Conservation (phyloP, 1,140 invertebrate genomes). For the Drosophila lini region DNA sequence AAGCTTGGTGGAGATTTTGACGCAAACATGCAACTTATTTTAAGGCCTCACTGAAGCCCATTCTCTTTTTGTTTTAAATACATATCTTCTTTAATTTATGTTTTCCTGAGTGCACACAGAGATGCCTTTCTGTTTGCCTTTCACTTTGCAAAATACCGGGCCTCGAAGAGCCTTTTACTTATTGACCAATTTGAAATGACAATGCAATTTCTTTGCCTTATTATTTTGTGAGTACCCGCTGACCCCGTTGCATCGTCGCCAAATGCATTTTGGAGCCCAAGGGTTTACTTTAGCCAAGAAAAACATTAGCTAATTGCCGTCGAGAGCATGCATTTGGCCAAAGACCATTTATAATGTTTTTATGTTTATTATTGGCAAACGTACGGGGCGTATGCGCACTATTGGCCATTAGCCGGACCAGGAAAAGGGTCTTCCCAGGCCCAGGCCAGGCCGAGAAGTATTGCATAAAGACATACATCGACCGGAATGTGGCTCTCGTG, state of each 20-base stretch:
- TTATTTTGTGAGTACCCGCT: conserved; percentile 18
- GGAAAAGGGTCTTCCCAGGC: conserved; percentile 18
- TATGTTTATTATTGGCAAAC: conserved; percentile 29
- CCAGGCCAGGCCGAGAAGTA: conserved; percentile 25
- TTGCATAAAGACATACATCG: conserved; percentile 55
- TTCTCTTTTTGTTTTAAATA: conserved; percentile 3
- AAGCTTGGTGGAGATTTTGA: neutral
- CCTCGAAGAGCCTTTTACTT: conserved; percentile 47
- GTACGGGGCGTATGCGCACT: conserved; percentile 38
- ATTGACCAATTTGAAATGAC: conserved; percentile 64
- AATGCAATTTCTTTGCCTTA: conserved; percentile 58
- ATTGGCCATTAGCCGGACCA: conserved; percentile 26
- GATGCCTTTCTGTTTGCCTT: conserved; percentile 44
- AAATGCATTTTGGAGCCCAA: conserved; percentile 21
- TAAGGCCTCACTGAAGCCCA: neutral
- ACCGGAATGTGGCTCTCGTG: conserved; percentile 47
- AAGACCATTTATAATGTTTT: conserved; percentile 31
- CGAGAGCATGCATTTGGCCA: conserved; percentile 10
- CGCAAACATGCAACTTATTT: neutral
- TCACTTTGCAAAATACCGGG: conserved; percentile 62
- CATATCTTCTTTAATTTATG: conserved; percentile 21
- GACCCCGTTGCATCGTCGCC: conserved; percentile 27
- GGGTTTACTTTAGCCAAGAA: conserved; percentile 12
- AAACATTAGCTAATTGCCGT: conserved; percentile 32
- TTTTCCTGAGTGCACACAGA: conserved; percentile 19